phyloP scores from a whole-genome alignment of 1,140 invertebrate genomes.

The Aradophagus sp. region DNA sequence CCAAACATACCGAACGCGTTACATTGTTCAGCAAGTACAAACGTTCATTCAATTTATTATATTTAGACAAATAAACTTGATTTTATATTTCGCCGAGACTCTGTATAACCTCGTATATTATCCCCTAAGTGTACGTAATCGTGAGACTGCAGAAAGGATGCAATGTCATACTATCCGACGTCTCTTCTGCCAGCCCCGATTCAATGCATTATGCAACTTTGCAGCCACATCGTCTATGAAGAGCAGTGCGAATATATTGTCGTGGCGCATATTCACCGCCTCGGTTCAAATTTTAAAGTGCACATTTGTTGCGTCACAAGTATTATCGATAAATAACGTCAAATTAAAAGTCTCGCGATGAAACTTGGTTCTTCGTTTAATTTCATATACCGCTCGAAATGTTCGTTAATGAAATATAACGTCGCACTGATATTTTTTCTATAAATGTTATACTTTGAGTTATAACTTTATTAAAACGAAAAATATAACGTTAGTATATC shows the following conservation, averaged over 20 bases:
- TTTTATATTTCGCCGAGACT: conserved; percentile 24
- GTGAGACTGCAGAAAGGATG: conserved; percentile 41
- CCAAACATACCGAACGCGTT: no score
- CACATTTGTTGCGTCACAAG: no score
- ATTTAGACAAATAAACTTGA: conserved; percentile 32
- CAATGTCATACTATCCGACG: conserved; percentile 36
- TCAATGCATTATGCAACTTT: conserved; percentile 52
- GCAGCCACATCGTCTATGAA: conserved; percentile 28
- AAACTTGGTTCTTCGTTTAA: no score
- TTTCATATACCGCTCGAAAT: no score
- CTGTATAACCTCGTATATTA: conserved; percentile 35
- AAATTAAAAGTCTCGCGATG: no score
- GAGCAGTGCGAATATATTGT: conserved; percentile 40
- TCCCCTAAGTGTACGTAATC: conserved; percentile 45
- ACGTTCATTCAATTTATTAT: conserved; percentile 30
- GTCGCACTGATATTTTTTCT: no score
- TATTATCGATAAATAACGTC: no score
- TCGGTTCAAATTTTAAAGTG: conserved; percentile 19
- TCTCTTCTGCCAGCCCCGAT: conserved; percentile 40
- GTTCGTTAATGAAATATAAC: no score
- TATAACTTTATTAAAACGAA: no score
- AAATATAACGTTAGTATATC: no score
- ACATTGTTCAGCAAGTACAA: no score
- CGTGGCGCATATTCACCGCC: conserved; percentile 21
- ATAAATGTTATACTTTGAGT: no score